Conservation (phyloP, 2,888 invertebrate genomes). For the Sympetrum striolatum region DNA sequence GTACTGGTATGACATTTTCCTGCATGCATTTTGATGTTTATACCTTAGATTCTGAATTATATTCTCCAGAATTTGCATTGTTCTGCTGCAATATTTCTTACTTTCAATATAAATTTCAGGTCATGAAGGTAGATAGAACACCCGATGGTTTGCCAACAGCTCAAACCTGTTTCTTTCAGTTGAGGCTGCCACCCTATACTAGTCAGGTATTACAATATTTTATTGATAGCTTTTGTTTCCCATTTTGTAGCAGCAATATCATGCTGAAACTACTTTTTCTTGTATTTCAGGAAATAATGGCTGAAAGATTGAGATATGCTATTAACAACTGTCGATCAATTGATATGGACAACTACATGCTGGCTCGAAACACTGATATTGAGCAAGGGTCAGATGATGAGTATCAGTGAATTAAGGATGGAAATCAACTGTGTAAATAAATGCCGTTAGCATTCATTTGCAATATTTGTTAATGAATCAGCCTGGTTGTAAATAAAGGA, state of each 20-base stretch:
- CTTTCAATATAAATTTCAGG: slow-evolving; percentile 54
- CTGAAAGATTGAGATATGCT: slow-evolving; percentile 69
- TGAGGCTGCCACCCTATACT: slow-evolving; percentile 68
- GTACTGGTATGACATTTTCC: not conserved
- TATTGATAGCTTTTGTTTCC: not conserved
- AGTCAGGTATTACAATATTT: slow-evolving; percentile 55
- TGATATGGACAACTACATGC: slow-evolving; percentile 75
- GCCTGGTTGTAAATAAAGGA: no score
- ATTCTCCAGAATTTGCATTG: not conserved
- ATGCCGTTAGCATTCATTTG: not conserved
- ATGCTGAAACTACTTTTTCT: not conserved
- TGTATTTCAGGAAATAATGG: slow-evolving; percentile 62
- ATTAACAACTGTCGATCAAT: slow-evolving; percentile 72
- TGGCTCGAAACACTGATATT: slow-evolving; percentile 65
- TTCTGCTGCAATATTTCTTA: not conserved
- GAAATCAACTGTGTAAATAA: not conserved
- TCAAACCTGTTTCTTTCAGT: slow-evolving; percentile 70
- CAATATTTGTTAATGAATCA: not conserved
- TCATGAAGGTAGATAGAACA: slow-evolving; percentile 66
- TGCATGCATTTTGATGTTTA: not conserved
- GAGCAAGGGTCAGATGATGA: slow-evolving; percentile 62
- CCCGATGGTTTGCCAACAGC: slow-evolving; percentile 69
- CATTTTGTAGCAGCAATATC: not conserved
- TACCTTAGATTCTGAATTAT: no score
- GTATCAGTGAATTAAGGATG: slow-evolving; percentile 52